Evolutionary conservation across 2,797 vertebrate species (phyloP).

Genomic region (Malacoraja senta): DNA sequence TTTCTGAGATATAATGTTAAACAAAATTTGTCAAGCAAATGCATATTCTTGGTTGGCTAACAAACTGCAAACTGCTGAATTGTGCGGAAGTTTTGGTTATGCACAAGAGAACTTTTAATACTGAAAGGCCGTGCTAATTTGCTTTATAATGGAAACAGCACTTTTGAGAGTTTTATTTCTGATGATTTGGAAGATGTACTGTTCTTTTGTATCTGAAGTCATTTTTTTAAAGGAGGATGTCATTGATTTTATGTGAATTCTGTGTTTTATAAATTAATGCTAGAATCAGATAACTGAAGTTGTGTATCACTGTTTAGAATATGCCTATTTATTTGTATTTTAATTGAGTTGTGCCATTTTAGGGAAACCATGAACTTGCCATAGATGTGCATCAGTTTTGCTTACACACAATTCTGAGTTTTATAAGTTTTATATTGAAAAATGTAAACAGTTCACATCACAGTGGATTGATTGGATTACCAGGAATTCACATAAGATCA

Average conservation of each 20-base stretch:
- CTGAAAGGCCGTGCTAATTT: neutral
- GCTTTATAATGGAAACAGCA: slow-evolving; percentile 32
- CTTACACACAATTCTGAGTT: neutral
- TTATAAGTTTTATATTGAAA: neutral
- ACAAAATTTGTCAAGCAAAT: slow-evolving; percentile 19
- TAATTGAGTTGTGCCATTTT: slow-evolving; percentile 36
- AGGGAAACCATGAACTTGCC: slow-evolving; percentile 35
- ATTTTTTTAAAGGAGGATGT: neutral
- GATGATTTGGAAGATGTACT: slow-evolving; percentile 18
- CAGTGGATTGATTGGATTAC: slow-evolving; percentile 15
- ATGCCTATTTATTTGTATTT: slow-evolving; percentile 28
- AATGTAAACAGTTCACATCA: neutral
- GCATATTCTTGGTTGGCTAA: neutral
- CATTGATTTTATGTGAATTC: slow-evolving; percentile 36
- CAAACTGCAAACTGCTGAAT: slow-evolving; percentile 4
- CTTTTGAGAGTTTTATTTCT: slow-evolving; percentile 32
- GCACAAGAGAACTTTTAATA: neutral
- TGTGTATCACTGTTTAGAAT: neutral
- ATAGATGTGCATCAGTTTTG: slow-evolving; percentile 27
- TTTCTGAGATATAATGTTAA: slow-evolving; percentile 23
- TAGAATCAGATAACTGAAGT: slow-evolving; percentile 28
- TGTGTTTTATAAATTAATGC: slow-evolving; percentile 27
- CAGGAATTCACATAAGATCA: slow-evolving; percentile 41
- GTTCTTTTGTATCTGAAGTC: slow-evolving; percentile 5
- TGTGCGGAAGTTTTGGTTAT: slow-evolving; percentile 12